Evolutionary conservation across 2,888 invertebrate species (phyloP).

Genomic region (Deilephila elpenor): DNA sequence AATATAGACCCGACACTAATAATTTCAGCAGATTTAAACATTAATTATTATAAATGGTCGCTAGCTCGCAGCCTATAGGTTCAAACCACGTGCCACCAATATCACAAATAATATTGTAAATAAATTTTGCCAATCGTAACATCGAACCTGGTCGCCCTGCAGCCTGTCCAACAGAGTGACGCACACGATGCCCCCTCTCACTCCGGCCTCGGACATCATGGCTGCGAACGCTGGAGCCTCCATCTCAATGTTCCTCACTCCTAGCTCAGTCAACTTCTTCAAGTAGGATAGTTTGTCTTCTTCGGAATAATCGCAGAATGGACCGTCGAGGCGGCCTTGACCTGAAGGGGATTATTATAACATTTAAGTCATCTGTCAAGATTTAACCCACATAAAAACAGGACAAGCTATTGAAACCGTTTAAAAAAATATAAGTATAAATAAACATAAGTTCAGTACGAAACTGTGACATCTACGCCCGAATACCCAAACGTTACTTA

Average conservation of each 20-base stretch:
- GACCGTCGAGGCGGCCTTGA: constrained; percentile 91
- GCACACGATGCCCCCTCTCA: constrained; percentile 88
- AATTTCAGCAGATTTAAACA: no score
- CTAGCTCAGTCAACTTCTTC: constrained; percentile 72
- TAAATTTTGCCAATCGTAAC: not conserved
- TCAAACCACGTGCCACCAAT: no score
- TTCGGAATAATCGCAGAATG: constrained; percentile 88
- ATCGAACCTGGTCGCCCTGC: constrained; percentile 87
- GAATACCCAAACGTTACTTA: no score
- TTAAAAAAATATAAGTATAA: no score
- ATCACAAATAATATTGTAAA: not conserved
- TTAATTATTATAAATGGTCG: no score
- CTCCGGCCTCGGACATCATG: constrained; percentile 86
- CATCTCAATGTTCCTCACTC: constrained; percentile 92
- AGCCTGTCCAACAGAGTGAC: constrained; percentile 89
- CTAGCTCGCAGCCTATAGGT: no score
- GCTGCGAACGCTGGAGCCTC: constrained; percentile 90
- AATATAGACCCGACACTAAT: no score
- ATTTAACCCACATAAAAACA: no score
- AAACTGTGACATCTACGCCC: no score
- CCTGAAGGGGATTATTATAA: constrained; percentile 72
- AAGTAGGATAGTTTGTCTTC: constrained; percentile 87
- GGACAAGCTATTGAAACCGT: no score
- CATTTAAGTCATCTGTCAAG: no score
- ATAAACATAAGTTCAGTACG: no score